Percentiles rank a stretch among this genome's conserved stretches.
Evolutionary conservation across 2,797 vertebrate species (phyloP).

Genomic region (Crypturellus tataupa): DNA sequence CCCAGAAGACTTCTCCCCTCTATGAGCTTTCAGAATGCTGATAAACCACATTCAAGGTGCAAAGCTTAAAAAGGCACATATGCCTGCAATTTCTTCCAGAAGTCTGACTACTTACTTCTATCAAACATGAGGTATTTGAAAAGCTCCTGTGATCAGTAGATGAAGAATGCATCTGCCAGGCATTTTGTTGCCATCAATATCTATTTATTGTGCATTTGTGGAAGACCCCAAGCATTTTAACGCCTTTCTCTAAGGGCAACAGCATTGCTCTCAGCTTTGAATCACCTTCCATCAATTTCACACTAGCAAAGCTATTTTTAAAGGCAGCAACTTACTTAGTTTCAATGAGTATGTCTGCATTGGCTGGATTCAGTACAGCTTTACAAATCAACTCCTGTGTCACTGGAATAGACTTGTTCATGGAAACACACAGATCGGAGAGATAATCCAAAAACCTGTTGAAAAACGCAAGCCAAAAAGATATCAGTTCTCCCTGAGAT

Average conservation of each 20-base stretch:
- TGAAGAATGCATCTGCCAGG: background rate
- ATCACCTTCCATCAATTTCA: constrained; percentile 38
- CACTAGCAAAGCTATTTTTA: background rate
- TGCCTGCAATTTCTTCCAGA: background rate
- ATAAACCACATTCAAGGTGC: background rate
- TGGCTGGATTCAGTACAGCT: constrained; percentile 92
- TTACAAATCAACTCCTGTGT: constrained; percentile 99
- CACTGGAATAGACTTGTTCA: constrained; percentile 98
- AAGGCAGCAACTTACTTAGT: constrained; percentile 88
- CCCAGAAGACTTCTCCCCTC: background rate
- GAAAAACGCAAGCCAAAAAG: constrained; percentile 3
- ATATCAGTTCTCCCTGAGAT: constrained; percentile 19
- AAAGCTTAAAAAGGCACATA: background rate
- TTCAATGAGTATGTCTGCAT: constrained; percentile 97
- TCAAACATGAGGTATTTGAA: background rate
- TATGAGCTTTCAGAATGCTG: background rate
- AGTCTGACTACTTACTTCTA: background rate
- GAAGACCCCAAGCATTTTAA: background rate
- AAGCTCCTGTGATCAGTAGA: background rate
- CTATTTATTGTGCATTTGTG: background rate
- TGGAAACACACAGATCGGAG: constrained; percentile 97
- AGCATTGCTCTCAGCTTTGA: background rate
- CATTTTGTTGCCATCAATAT: background rate
- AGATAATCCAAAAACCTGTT: constrained; percentile 97
- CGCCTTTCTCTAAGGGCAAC: background rate